Percentiles rank a stretch among this genome's conserved stretches.
These are phyloP conservation scores for Mohoua ochrocephala DNA, from an alignment of 2,113 vertebrate species.

Conservation along the genomic window DNA sequence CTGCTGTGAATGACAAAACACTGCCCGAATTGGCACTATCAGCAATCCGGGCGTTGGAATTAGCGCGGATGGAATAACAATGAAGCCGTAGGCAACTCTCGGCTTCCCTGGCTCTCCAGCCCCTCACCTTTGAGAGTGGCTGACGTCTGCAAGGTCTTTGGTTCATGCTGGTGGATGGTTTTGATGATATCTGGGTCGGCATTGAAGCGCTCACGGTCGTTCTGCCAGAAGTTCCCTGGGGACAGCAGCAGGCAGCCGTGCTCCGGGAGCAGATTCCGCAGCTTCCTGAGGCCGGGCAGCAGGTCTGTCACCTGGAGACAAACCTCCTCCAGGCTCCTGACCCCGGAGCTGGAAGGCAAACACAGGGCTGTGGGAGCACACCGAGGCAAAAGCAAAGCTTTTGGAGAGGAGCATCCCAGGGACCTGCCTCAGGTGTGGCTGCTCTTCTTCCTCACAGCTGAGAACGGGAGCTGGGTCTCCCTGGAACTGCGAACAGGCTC, in stretches of 20 bases:
- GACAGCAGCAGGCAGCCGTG: conserved; percentile 94
- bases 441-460: neutral
- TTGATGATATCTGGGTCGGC: conserved; percentile 88
- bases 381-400: neutral
- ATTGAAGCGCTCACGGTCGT: conserved; percentile 88
- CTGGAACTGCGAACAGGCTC: too few relatives aligned
- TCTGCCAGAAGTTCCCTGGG: conserved; percentile 98
- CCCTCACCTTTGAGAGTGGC: conserved; percentile 88
- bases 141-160: conserved; percentile 92
- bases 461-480: neutral
- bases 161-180: conserved; percentile 94
- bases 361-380: neutral
- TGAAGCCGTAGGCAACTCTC: neutral
- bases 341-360: conserved; percentile 70
- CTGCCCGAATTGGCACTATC: rapidly evolving
- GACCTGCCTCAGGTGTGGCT: rapidly evolving
- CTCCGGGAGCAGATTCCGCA: conserved; percentile 86
- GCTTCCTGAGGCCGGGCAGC: conserved; percentile 86
- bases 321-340: conserved; percentile 85
- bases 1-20: neutral
- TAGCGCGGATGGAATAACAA: neutral
- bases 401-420: rapidly evolving
- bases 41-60: neutral
- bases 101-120: neutral
- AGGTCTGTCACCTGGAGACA: conserved; percentile 94